These are phyloP conservation scores for Pseudococcus longispinus DNA, from an alignment of 2,888 invertebrate species.

Conservation along the genomic window DNA sequence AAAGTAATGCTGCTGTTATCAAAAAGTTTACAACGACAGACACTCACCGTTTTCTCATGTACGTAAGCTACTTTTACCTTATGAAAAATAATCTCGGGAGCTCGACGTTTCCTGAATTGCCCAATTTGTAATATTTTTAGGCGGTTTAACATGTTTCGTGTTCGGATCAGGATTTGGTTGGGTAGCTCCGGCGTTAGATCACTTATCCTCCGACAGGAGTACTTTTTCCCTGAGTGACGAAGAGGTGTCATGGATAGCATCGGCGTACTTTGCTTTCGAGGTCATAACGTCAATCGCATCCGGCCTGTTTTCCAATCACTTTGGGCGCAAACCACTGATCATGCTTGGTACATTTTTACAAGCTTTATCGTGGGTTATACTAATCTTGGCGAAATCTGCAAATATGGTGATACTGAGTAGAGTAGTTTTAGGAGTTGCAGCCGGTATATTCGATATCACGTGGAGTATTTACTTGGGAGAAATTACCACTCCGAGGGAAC, in stretches of 20 bases:
- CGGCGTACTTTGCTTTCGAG: neutral
- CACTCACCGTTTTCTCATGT: slow-evolving; percentile 3
- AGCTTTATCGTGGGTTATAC: neutral
- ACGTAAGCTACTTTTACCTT: neutral
- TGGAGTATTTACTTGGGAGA: slow-evolving; percentile 59
- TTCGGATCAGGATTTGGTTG: slow-evolving; percentile 45
- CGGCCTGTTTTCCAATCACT: neutral
- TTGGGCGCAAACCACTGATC: neutral
- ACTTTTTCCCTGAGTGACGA: neutral
- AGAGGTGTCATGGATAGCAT: slow-evolving; percentile 14
- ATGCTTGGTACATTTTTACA: neutral
- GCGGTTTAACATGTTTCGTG: neutral
- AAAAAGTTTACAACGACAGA: slow-evolving; percentile 14
- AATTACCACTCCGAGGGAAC: slow-evolving; percentile 57
- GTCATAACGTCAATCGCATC: neutral
- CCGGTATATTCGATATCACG: slow-evolving; percentile 59
- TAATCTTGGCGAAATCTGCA: neutral
- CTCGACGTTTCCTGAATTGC: neutral
- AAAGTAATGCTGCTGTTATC: slow-evolving; percentile 22
- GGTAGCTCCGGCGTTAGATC: neutral
- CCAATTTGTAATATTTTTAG: neutral
- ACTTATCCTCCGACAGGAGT: neutral
- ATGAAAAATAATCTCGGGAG: neutral
- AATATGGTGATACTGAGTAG: neutral
- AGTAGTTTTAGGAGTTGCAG: slow-evolving; percentile 59